Evolutionary conservation across 2,888 invertebrate genomes (phyloP), one percentile per base, ranked within the genome.

Genomic region (Dynastes tityus): DNA sequence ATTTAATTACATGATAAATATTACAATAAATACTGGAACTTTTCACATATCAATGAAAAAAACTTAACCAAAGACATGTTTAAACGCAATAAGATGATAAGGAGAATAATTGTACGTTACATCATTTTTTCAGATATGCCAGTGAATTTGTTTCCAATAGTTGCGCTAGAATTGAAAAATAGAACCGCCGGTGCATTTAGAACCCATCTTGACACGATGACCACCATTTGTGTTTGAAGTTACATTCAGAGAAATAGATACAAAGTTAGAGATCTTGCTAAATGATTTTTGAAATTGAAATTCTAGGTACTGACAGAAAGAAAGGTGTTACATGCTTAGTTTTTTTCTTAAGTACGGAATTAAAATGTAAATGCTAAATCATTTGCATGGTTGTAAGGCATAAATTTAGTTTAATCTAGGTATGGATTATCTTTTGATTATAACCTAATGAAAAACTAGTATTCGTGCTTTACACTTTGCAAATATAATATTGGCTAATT

Each of bases 1-100:
- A 32, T 53, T 53, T 70, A 53, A 70, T 70, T 70, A 67, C 45
- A 53, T 70, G 70, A 53, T 70, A 70, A 70, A 70, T 70, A 53
- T 22, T 68, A 68, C 32, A 68, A 49, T 68, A 45, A 70, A 70
- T 53, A 53, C 53, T 51, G 70, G 53, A 53, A 27, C 29, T 13
- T 53, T 53, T 53, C 29, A 29, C 53, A 53, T 51, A 53, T 70
- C 22, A 53, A 68, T 45, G 22, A 32, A 32, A 63, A 53, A 22
- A 68, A 68, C n/a, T 32, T 64, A 32, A 13, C 9, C 5, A 16
- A 40, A 13, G 45, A 16, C 40, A 45, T 40, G 37, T 65, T 45
- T 5, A 9, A 61, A 27, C 22, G 1, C 16, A 27, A 27, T 11
- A 27, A 11, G 27, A 61, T 11, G 2, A 27, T 11, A 27, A 61